Evolutionary conservation across 2,797 vertebrate species (phyloP), one percentile per base, ranked within the genome.

Genomic region (Lates japonicus): DNA sequence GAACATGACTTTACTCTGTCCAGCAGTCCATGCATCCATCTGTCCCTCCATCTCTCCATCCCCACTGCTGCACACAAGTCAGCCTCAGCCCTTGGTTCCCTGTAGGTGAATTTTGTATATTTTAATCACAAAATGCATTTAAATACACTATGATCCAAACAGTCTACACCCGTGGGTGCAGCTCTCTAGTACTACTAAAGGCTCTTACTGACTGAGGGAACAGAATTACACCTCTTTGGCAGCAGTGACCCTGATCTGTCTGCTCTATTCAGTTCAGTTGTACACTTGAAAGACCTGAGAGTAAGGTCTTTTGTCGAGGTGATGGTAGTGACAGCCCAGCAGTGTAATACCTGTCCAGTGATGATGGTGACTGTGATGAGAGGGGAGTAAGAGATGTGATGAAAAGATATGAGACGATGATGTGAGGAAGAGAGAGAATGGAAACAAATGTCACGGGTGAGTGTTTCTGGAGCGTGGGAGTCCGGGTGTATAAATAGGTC

Each of bases 401-500:
- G 11, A 48, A 60, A 52, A 72, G 62, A 48, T 33, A 63, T 48
- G 67, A 62, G 51, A 76, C 19, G 68, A 70, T 49, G 37, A 74
- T 54, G 62, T n/a, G 75, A 52, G 37, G 55, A 31, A 22, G 49
- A 83, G 31, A 55, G 31, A 60, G 48, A 75, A 68, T 42, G 60
- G 42, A 78, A 54, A 57, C n/a, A 85, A 84, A 84, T 69, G 81
- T 88, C 80, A 78, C 31, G 69, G 35, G 42, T 64, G 68, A 76
- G 70, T 31, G 55, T 75, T 82, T 77, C 31, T 80, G 10, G 58
- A 76, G 79, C 55, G 76, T 61, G 76, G 81, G 84, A 57, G 75
- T 75, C 25, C 33, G 52, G 44, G 39, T 80, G 70, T 82, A 85
- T 65, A 85, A 90, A 90, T 85, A 90, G 87, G 70, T 78, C 84